A percentile compares a stretch with the other conserved stretches of the same genome.
Conservation (phyloP, 2,113 vertebrate species). For the Eptatretus burgeri region DNA sequence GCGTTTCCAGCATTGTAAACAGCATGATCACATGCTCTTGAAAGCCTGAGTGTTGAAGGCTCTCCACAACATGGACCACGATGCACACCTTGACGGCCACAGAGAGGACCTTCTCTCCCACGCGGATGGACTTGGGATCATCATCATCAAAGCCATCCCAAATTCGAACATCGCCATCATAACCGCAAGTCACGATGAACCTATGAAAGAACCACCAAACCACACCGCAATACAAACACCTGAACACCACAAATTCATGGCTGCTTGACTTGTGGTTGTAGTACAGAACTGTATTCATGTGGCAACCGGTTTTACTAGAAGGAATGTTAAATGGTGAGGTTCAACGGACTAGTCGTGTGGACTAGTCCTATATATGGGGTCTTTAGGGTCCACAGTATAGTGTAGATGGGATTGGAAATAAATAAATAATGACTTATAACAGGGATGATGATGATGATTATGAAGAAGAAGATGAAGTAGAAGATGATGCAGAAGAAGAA, state of each 20-base stretch:
- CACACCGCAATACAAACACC: neutral
- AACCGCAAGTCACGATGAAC: conserved; percentile 59
- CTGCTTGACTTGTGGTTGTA: too few species aligned
- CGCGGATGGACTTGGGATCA: conserved; percentile 64
- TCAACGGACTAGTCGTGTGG: too few species aligned
- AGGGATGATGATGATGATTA: too few species aligned
- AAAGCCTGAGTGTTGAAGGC: too few species aligned
- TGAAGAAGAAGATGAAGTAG: too few species aligned
- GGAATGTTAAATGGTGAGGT: neutral
- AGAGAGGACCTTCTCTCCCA: conserved; percentile 64
- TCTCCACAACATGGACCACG: too few species aligned
- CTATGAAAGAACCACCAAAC: conserved; percentile 17
- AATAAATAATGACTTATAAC: neutral
- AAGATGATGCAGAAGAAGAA: too few species aligned
- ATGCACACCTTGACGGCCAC: conserved; percentile 42
- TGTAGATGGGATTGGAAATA: neutral
- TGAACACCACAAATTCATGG: neutral
- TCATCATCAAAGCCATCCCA: conserved; percentile 82
- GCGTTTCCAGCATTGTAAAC: too few species aligned
- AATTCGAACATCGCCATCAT: conserved; percentile 69
- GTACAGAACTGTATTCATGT: neutral
- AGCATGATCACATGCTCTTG: too few species aligned
- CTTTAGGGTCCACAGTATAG: too few species aligned
- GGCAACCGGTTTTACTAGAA: neutral
- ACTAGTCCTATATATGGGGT: too few species aligned